These are phyloP conservation scores for Hyalella azteca DNA, from an alignment of 2,888 invertebrate species.

Conservation along the genomic window DNA sequence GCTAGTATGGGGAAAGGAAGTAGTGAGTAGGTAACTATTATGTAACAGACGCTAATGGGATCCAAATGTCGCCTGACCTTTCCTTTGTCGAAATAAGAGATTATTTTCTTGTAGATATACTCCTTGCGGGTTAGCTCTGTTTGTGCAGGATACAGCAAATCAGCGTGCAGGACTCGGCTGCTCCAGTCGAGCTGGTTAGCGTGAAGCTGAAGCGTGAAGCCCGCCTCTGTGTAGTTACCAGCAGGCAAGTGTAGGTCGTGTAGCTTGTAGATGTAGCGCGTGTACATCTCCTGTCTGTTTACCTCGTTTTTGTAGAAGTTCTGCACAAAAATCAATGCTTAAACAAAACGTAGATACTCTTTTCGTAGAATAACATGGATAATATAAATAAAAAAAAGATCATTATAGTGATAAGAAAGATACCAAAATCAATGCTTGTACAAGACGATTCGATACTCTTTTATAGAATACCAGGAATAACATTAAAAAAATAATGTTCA, in stretches of 20 bases:
- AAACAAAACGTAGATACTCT: background rate
- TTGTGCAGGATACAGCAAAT: constrained; percentile 70
- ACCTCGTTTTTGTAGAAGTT: constrained; percentile 97
- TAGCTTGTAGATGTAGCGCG: constrained; percentile 92
- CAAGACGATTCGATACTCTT: no score
- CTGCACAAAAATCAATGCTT: constrained; percentile 66
- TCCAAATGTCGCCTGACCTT: no score
- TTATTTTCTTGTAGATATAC: constrained; percentile 82
- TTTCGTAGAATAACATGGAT: no score
- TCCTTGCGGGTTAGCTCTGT: constrained; percentile 91
- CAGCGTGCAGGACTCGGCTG: constrained; percentile 61
- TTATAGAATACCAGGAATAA: no score
- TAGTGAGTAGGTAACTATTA: no score
- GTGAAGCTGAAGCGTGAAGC: constrained; percentile 91
- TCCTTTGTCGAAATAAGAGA: constrained; percentile 91
- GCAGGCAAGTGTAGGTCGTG: constrained; percentile 89
- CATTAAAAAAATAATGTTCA: no score
- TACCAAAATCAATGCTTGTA: no score
- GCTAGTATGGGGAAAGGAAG: no score
- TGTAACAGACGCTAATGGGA: no score
- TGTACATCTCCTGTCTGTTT: constrained; percentile 92
- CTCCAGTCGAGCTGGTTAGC: constrained; percentile 88
- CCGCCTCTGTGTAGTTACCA: constrained; percentile 93
- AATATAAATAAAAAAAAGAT: no score
- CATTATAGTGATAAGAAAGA: no score